phyloP scores from a whole-genome alignment of 37 sponge, comb jelly and placozoan species.

The Dysidea cf. avara region DNA sequence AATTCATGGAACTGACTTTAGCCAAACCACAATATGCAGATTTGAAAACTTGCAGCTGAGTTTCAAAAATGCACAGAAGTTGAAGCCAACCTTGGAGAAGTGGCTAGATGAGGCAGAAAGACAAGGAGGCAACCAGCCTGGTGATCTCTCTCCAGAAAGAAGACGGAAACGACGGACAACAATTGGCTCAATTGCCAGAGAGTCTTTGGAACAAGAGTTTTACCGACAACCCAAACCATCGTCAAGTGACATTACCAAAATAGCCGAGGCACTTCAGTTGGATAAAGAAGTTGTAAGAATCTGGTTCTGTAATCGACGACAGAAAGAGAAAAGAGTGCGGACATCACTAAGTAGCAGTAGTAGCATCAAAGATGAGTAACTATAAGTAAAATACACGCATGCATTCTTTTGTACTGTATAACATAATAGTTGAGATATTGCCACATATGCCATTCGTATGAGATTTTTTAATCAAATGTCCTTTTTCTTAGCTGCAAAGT shows the following conservation, averaged over 20 bases:
- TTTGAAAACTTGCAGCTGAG: conserved; percentile 96
- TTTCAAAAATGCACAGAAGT: conserved; percentile 92
- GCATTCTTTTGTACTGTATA: too few species aligned
- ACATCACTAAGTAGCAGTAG: conserved; percentile 41
- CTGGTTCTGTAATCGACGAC: conserved; percentile 98
- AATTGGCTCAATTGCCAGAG: conserved; percentile 81
- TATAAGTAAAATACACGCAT: too few species aligned
- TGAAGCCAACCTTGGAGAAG: conserved; percentile 92
- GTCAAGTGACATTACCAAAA: conserved; percentile 73
- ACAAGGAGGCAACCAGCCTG: conserved; percentile 59
- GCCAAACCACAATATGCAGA: conserved; percentile 97
- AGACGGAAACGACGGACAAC: conserved; percentile 84
- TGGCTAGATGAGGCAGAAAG: conserved; percentile 97
- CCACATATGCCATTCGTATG: too few species aligned
- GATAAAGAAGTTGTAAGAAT: conserved; percentile 95
- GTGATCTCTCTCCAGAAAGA: conserved; percentile 82
- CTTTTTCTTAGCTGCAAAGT: too few species aligned
- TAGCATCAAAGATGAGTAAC: conserved; percentile 24
- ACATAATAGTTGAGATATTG: too few species aligned
- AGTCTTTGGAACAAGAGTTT: conserved; percentile 87
- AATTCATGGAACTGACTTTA: conserved; percentile 94
- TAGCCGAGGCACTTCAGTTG: conserved; percentile 84
- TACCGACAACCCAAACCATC: conserved; percentile 83
- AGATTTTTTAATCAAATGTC: too few species aligned
- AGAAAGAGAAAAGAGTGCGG: conserved; percentile 88